These are phyloP conservation scores for Macroramphosus scolopax DNA, from an alignment of 2,797 vertebrate genomes.

Conservation along the genomic window DNA sequence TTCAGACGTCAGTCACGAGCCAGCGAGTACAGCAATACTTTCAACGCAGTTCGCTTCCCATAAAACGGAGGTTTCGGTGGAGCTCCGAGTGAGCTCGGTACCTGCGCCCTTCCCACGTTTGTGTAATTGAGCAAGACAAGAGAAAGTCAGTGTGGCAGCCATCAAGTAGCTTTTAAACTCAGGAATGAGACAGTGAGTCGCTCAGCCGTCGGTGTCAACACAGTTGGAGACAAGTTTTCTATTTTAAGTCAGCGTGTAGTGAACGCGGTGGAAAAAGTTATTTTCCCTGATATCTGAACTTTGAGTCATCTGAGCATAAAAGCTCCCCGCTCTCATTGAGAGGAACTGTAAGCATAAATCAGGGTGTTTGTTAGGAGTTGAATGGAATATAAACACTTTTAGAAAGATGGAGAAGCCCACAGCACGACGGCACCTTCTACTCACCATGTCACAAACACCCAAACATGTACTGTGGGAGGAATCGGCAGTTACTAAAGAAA, in stretches of 20 bases:
- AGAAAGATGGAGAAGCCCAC: too few relatives aligned
- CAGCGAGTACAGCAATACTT: slow-evolving; percentile 21
- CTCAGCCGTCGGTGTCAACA: slow-evolving; percentile 41
- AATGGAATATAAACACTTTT: too few relatives aligned
- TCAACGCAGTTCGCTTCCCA: slow-evolving; percentile 41
- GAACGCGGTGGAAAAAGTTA: slow-evolving; percentile 44
- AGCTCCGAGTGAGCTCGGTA: slow-evolving; percentile 24
- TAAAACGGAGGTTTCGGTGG: too few relatives aligned
- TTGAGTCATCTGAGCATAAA: too few relatives aligned
- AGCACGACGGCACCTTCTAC: too few relatives aligned
- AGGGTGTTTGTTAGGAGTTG: too few relatives aligned
- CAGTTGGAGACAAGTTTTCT: slow-evolving; percentile 45
- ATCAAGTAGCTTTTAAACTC: slow-evolving; percentile 49
- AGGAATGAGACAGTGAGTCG: slow-evolving; percentile 47
- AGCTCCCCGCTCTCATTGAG: too few relatives aligned
- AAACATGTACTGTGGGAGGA: too few relatives aligned
- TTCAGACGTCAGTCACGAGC: slow-evolving; percentile 18
- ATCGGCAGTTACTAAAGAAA: too few relatives aligned
- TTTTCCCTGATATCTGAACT: slow-evolving; percentile 40
- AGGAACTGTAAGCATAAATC: too few relatives aligned
- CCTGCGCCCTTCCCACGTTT: slow-evolving; percentile 37
- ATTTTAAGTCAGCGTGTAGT: slow-evolving; percentile 49
- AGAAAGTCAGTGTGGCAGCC: slow-evolving; percentile 40
- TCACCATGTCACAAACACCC: too few relatives aligned
- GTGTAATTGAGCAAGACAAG: slow-evolving; percentile 63